These are phyloP conservation scores for Esox lucius DNA, from an alignment of 2,797 vertebrate species.

Conservation along the genomic window DNA sequence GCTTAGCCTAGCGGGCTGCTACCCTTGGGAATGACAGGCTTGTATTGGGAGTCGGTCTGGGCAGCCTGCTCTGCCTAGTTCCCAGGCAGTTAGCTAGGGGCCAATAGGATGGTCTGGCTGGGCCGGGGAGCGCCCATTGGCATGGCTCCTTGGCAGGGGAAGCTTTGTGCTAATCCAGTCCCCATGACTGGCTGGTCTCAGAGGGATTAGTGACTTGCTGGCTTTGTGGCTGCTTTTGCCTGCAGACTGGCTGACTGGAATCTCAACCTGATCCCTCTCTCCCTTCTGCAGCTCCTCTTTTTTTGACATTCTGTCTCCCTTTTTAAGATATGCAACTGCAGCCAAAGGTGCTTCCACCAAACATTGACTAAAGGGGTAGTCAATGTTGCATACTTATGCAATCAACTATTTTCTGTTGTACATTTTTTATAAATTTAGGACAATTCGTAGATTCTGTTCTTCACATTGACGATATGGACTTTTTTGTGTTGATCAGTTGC, in stretches of 20 bases:
- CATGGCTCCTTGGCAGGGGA: neutral
- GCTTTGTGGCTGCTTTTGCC: slow-evolving; percentile 13
- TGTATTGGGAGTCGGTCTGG: neutral
- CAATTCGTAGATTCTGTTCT: too few species aligned
- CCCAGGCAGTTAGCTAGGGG: neutral
- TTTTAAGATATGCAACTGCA: too few species aligned
- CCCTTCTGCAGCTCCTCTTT: neutral
- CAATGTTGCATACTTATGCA: too few species aligned
- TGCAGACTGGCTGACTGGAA: slow-evolving; percentile 6
- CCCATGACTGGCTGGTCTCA: neutral
- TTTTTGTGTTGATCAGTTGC: too few species aligned
- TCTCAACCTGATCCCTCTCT: neutral
- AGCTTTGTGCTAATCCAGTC: slow-evolving; percentile 8
- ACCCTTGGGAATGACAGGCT: neutral
- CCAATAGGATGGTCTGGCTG: neutral
- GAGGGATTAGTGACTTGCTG: neutral
- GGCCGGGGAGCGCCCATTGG: neutral
- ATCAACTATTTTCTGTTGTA: too few species aligned
- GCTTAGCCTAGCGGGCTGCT: neutral
- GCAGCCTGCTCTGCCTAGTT: neutral
- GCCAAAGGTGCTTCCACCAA: too few species aligned
- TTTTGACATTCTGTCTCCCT: neutral
- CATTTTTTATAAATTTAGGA: too few species aligned
- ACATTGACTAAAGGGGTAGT: too few species aligned
- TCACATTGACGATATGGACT: too few species aligned